phyloP scores from a whole-genome alignment of 1,140 invertebrate genomes.

The Macrocentrus cingulum region DNA sequence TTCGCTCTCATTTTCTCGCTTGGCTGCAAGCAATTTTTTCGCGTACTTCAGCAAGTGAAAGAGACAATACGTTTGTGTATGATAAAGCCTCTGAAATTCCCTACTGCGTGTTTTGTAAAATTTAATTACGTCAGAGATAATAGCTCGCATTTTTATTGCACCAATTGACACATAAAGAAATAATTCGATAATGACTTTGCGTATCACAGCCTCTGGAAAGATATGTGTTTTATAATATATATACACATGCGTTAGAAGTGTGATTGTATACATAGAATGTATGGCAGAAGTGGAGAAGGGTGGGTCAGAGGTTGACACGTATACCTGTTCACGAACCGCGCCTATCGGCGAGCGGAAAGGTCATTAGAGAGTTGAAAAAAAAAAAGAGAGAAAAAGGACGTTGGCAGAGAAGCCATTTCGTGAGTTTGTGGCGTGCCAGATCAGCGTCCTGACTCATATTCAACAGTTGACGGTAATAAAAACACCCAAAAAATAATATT shows the following conservation, averaged over 20 bases:
- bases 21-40: slow-evolving; percentile 19
- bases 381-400: no score
- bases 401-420: slow-evolving; percentile 21
- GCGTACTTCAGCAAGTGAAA: not conserved
- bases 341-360: slow-evolving; percentile 11
- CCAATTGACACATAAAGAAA: no score
- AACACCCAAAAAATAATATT: not conserved
- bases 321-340: slow-evolving; percentile 11
- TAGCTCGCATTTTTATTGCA: no score
- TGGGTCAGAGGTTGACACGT: slow-evolving; percentile 17
- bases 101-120: not conserved
- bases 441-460: slow-evolving; percentile 14
- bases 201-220: no score
- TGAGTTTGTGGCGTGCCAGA: slow-evolving; percentile 16
- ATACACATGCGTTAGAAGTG: no score
- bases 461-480: not conserved
- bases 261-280: no score
- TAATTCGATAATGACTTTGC: no score
- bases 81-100: not conserved
- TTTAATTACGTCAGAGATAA: not conserved
- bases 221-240: no score
- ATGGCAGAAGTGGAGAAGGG: slow-evolving; percentile 7
- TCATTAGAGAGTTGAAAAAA: slow-evolving; percentile 6
- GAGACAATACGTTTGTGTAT: not conserved
- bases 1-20: slow-evolving; percentile 29